Base-by-base conservation (phyloP, 2,113 vertebrate genomes). In the Phyllopteryx taeniolatus region DNA sequence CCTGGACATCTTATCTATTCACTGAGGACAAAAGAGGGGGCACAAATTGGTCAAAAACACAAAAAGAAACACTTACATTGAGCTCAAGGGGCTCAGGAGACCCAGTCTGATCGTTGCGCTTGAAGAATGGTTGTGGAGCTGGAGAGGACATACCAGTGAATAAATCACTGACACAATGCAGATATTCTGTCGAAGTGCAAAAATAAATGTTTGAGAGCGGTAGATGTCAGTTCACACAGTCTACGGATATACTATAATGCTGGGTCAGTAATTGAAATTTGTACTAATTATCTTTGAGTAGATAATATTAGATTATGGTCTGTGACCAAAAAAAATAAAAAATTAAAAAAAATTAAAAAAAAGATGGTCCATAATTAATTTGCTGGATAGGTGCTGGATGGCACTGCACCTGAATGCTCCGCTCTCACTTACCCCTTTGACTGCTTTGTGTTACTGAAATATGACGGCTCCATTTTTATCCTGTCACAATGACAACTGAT, bases 401-500 rank as follows among this genome's bases (percentile, higher is more conserved):
- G 76, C 70, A 12, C 87, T 86, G 79, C 77, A 79, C 81, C 82
- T 81, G 84, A 73, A 79, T 68, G 75, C 73, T 71, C 71, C 71
- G 68, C 76, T 70, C 77, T 77, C 76, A 76, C 78, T 75, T 62
- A 70, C 75, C 78, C 74, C 75, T 84, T 83, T 12, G 77, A 81
- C 93, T 92, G 93, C 94, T 93, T 94, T 95, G 95, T 95, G 95
- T 95, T 96, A 95, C 93, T 97, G 96, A 98, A 97, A 98, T 96
- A 98, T 97, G 97, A 98, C 90, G 94, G 95, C 94, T 95, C 94
- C 96, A 95, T 98, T 99, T 96, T 96, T 95, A 96, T 95, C 94
- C 95, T 98, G 95, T 97, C 96, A 96, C 94, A 94, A 96, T 95
- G 96, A 97, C 96, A 97, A 95, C 97, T 95, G 96, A 97, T 95